Conservation (phyloP, 2,113 vertebrate species). For the Bambusicola thoracicus region DNA sequence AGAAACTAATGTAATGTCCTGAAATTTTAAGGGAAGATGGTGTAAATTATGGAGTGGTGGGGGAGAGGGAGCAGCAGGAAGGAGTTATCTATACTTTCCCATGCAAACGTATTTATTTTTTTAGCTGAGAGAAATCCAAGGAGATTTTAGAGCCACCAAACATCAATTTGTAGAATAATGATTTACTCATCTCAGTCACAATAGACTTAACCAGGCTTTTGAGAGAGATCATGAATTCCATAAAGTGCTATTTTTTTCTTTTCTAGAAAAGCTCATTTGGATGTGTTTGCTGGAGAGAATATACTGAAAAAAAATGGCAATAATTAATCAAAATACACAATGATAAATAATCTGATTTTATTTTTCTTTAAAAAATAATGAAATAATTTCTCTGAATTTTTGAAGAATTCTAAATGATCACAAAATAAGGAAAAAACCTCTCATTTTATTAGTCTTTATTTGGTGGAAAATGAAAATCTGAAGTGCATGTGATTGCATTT, state of each 20-base stretch:
- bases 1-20: not conserved
- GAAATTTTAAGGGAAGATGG: not conserved
- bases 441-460: not conserved
- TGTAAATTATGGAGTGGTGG: not conserved
- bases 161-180: not conserved
- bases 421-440: not conserved
- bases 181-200: not conserved
- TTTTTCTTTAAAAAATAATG: not conserved
- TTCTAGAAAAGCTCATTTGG: not conserved
- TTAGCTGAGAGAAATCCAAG: not conserved
- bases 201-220: not conserved
- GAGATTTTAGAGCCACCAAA: slow-evolving; percentile 19
- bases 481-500: not conserved
- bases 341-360: not conserved
- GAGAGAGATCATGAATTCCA: not conserved
- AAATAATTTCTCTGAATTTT: not conserved
- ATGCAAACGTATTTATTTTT: not conserved
- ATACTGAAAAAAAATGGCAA: not conserved
- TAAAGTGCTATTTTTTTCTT: not conserved
- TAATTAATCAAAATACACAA: not conserved
- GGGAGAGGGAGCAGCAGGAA: too few species aligned
- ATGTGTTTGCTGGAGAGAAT: not conserved
- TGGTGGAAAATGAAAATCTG: not conserved
- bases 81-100: not conserved
- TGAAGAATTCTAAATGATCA: not conserved